Evolutionary conservation across 2,113 vertebrate species (phyloP).

Genomic region (Petrocephalus zakoni): DNA sequence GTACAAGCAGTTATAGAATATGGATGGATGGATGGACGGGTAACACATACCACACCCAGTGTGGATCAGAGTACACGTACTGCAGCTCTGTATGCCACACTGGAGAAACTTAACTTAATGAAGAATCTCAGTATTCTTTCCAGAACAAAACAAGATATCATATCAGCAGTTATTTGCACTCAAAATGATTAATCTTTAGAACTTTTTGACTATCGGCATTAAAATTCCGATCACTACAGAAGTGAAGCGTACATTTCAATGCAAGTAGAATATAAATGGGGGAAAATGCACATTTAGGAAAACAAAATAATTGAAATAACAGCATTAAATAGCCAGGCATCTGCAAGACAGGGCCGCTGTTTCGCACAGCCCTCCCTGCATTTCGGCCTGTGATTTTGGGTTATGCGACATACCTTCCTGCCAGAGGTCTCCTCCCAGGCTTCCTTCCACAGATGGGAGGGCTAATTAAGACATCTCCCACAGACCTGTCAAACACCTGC

Average conservation of each 20-base stretch:
- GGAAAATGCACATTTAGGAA: neutral
- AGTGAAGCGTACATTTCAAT: neutral
- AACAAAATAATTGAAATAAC: neutral
- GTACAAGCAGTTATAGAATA: neutral
- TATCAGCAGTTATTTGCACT: neutral
- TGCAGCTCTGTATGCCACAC: neutral
- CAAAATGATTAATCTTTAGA: neutral
- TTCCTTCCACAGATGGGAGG: neutral
- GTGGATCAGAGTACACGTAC: neutral
- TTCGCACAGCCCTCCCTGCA: neutral
- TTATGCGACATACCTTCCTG: neutral
- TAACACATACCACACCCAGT: no score
- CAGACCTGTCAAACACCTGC: slow-evolving; percentile 1
- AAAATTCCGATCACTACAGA: neutral
- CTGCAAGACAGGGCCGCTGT: neutral
- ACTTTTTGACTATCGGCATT: neutral
- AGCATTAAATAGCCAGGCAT: neutral
- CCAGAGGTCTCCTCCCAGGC: neutral
- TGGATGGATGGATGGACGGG: neutral
- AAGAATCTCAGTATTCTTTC: neutral
- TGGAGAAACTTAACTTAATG: neutral
- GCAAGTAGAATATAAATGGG: neutral
- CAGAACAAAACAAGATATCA: neutral
- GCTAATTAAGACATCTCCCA: neutral
- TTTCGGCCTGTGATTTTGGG: neutral